phyloP scores from a whole-genome alignment of 2,113 vertebrate genomes.

The Amphilophus citrinellus region DNA sequence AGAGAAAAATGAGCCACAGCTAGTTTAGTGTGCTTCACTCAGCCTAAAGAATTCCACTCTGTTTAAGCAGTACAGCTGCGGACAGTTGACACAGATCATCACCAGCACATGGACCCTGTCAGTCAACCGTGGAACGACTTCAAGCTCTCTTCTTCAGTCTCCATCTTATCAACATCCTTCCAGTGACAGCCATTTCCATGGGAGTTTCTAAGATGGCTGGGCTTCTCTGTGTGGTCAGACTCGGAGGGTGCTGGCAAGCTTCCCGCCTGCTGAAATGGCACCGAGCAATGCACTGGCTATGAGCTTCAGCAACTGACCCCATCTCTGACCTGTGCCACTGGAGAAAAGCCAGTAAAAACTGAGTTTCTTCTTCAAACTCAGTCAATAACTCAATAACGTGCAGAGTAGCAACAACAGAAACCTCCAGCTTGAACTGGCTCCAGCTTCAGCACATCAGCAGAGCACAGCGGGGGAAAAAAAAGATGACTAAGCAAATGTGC shows the following conservation, averaged over 20 bases:
- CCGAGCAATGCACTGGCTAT: background rate
- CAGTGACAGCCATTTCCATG: slow-evolving; percentile 53
- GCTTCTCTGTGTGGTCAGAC: slow-evolving; percentile 30
- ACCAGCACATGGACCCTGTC: slow-evolving; percentile 33
- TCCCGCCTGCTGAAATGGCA: slow-evolving; percentile 8
- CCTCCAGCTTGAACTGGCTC: background rate
- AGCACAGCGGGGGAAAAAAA: background rate
- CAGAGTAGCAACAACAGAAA: background rate
- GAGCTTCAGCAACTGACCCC: background rate
- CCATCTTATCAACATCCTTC: slow-evolving; percentile 42
- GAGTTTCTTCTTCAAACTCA: background rate
- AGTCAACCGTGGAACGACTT: slow-evolving; percentile 13
- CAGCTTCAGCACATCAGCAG: slow-evolving; percentile 23
- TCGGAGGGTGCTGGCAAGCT: background rate
- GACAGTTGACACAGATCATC: slow-evolving; percentile 26
- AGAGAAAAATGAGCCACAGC: slow-evolving; percentile 30
- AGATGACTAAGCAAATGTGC: slow-evolving; percentile 37
- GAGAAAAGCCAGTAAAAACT: background rate
- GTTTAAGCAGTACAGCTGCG: background rate
- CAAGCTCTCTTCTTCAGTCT: background rate
- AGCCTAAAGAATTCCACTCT: background rate
- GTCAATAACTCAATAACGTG: slow-evolving; percentile 26
- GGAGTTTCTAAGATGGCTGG: slow-evolving; percentile 44
- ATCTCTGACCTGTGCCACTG: background rate
- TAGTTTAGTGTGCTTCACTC: background rate